A percentile compares a stretch with the other conserved stretches of the same genome.
Evolutionary conservation across 2,888 invertebrate genomes (phyloP).

Genomic region (Sesia bembeciformis): DNA sequence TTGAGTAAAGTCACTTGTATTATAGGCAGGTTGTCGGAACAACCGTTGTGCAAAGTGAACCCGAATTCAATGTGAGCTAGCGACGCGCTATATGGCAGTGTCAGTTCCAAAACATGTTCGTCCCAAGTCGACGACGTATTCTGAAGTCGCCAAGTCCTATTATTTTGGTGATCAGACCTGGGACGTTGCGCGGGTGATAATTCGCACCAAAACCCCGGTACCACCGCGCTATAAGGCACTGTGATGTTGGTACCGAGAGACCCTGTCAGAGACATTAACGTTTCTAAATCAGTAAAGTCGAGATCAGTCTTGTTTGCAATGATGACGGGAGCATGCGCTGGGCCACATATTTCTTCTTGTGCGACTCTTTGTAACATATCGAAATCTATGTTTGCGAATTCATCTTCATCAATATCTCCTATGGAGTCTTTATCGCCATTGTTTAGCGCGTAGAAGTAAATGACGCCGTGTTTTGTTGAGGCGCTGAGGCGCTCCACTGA

Average conservation of each 20-base stretch:
- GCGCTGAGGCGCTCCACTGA: slow-evolving; percentile 91
- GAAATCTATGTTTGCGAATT: slow-evolving; percentile 64
- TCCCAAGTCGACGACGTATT: slow-evolving; percentile 94
- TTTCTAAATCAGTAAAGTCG: slow-evolving; percentile 75
- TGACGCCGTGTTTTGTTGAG: slow-evolving; percentile 84
- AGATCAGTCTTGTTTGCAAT: slow-evolving; percentile 76
- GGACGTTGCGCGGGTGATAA: slow-evolving; percentile 93
- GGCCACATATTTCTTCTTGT: slow-evolving; percentile 44
- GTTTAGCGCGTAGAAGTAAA: slow-evolving; percentile 87
- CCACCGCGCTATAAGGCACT: slow-evolving; percentile 86
- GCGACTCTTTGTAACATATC: slow-evolving; percentile 56
- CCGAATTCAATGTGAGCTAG: slow-evolving; percentile 94
- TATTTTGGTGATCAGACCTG: slow-evolving; percentile 90
- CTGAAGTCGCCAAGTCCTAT: slow-evolving; percentile 91
- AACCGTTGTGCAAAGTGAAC: slow-evolving; percentile 86
- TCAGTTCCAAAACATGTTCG: slow-evolving; percentile 92
- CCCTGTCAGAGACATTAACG: slow-evolving; percentile 82
- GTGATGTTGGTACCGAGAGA: slow-evolving; percentile 78
- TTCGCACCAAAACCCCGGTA: slow-evolving; percentile 95
- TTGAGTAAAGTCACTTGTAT: slow-evolving; percentile 82
- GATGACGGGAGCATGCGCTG: slow-evolving; percentile 43
- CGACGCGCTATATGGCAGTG: slow-evolving; percentile 83
- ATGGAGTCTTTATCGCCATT: slow-evolving; percentile 81
- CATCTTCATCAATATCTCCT: slow-evolving; percentile 83
- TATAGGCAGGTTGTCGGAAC: slow-evolving; percentile 81